Percentiles rank a stretch among this genome's conserved stretches.
Conservation (phyloP, 2,888 invertebrate genomes). For the Philopedon plagiatum region DNA sequence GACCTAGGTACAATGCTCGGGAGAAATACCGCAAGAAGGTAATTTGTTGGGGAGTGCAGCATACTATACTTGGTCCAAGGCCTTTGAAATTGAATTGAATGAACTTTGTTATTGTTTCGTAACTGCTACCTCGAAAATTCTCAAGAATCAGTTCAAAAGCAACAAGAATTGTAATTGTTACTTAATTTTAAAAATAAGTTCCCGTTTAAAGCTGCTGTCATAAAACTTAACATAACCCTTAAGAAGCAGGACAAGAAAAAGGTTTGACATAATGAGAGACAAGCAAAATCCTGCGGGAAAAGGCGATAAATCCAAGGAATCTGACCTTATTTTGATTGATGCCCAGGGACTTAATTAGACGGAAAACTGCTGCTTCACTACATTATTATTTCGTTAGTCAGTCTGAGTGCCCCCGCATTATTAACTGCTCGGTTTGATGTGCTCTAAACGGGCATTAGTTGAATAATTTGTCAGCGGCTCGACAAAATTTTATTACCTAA, state of each 20-base stretch:
- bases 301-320: conserved; percentile 28
- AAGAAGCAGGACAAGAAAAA: neutral
- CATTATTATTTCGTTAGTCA: conserved; percentile 35
- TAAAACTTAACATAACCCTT: neutral
- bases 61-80: no score
- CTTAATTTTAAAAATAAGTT: neutral
- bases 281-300: conserved; percentile 13
- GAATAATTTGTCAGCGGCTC: conserved; percentile 23
- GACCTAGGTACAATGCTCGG: no score
- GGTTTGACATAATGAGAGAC: conserved; percentile 4
- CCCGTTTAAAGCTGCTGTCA: neutral
- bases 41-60: no score
- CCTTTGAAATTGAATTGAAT: no score
- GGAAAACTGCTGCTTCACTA: conserved; percentile 45
- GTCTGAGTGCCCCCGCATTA: conserved; percentile 33
- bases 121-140: no score
- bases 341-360: conserved; percentile 50
- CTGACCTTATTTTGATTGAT: conserved; percentile 51
- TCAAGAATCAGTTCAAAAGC: no score
- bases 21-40: no score
- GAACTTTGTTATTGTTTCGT: no score
- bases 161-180: no score
- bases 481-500: conserved; percentile 7
- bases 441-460: conserved; percentile 19
- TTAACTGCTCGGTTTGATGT: conserved; percentile 29